Evolutionary conservation across 1,140 invertebrate species (phyloP).

Genomic region (Ostrea denselamellosa): DNA sequence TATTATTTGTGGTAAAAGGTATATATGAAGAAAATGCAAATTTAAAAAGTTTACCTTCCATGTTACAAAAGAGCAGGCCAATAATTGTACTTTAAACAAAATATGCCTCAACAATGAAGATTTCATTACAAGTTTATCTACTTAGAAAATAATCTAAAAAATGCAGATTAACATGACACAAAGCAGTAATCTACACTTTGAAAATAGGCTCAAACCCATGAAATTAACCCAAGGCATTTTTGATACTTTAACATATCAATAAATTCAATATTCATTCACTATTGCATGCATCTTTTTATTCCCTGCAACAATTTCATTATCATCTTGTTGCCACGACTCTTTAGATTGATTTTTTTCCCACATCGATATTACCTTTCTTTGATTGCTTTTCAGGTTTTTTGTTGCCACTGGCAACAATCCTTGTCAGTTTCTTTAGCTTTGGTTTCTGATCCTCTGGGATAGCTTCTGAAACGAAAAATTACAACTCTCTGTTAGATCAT

Average conservation of each 20-base stretch:
- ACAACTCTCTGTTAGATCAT: not conserved
- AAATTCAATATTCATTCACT: not conserved
- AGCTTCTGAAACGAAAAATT: not conserved
- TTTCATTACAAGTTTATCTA: not conserved
- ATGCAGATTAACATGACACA: not conserved
- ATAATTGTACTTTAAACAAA: not conserved
- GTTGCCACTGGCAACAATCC: slow-evolving; percentile 62
- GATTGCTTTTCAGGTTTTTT: slow-evolving; percentile 54
- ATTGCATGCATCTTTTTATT: not conserved
- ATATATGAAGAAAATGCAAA: not conserved
- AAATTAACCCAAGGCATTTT: not conserved
- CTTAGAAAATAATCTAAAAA: not conserved
- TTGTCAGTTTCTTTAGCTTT: slow-evolving; percentile 65
- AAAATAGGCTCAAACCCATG: not conserved
- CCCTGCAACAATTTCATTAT: not conserved
- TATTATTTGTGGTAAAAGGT: not conserved
- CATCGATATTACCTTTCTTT: slow-evolving; percentile 57
- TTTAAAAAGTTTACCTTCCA: not conserved
- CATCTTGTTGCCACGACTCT: not conserved
- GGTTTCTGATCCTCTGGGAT: slow-evolving; percentile 36
- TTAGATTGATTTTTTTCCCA: not conserved
- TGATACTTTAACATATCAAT: not conserved
- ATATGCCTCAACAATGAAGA: not conserved
- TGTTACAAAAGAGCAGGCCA: not conserved
- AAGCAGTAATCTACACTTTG: not conserved